Percentiles rank a stretch among this genome's conserved stretches.
phyloP scores from a whole-genome alignment of 2,888 invertebrate genomes.

The Apamea crenata region DNA sequence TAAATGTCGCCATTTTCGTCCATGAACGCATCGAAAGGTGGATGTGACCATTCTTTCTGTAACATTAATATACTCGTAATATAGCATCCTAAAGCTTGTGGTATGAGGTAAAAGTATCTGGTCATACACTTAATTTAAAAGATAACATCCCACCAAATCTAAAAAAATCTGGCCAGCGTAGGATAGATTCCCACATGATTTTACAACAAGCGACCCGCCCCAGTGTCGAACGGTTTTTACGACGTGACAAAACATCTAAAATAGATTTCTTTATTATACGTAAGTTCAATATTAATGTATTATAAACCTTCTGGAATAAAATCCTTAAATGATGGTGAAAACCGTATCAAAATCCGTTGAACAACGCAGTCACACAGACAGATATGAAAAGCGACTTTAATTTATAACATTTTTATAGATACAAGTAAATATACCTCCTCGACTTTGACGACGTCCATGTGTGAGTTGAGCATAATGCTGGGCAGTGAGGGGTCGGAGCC shows the following conservation, averaged over 20 bases:
- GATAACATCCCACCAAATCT: neutral
- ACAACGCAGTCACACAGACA: no score
- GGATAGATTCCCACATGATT: neutral
- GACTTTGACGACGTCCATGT: slow-evolving; percentile 98
- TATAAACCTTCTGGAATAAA: no score
- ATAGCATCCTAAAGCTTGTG: neutral
- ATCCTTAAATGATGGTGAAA: neutral
- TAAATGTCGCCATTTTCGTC: slow-evolving; percentile 95
- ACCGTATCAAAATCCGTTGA: neutral
- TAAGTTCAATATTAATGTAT: neutral
- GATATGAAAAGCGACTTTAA: neutral
- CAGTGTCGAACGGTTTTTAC: neutral
- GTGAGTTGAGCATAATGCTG: slow-evolving; percentile 96
- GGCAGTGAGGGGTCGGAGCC: slow-evolving; percentile 93
- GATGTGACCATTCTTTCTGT: slow-evolving; percentile 95
- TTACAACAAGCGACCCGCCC: neutral
- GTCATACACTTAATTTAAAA: neutral
- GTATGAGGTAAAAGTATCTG: neutral
- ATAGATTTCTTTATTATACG: no score
- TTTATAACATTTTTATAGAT: neutral
- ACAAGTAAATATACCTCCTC: slow-evolving; percentile 89
- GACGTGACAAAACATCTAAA: neutral
- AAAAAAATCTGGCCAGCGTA: neutral
- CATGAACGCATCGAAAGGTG: slow-evolving; percentile 96
- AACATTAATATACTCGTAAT: slow-evolving; percentile 39